Conservation (phyloP, 1,140 invertebrate species). For the Temnothorax nylanderi region DNA sequence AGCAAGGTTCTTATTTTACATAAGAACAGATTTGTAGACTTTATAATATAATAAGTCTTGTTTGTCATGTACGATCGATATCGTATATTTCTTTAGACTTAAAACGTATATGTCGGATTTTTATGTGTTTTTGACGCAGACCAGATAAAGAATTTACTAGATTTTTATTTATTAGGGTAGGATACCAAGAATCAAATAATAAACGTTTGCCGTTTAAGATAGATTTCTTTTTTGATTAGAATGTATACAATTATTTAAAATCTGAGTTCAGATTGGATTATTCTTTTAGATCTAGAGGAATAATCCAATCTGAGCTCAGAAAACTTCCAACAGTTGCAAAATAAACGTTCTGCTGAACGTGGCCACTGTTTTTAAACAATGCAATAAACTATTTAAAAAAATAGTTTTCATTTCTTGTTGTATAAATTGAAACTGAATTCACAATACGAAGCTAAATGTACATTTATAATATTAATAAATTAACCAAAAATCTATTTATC, state of each 20-base stretch:
- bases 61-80: neutral
- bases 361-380: neutral
- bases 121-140: neutral
- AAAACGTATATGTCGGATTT: neutral
- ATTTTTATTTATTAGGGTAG: neutral
- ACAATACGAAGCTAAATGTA: neutral
- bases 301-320: no score
- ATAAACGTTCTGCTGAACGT: no score
- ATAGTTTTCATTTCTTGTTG: neutral
- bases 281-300: no score
- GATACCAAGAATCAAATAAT: neutral
- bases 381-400: neutral
- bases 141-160: neutral
- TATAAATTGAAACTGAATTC: slow-evolving; percentile 13
- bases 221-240: neutral
- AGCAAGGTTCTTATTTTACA: neutral
- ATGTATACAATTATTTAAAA: neutral
- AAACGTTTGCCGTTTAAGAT: neutral
- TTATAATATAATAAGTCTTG: neutral
- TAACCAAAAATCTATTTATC: neutral
- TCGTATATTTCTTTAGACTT: neutral
- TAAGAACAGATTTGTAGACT: neutral
- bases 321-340: no score
- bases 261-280: no score
- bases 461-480: slow-evolving; percentile 17